Conservation (phyloP, 1,140 invertebrate genomes). For the Epicauta chinensis region DNA sequence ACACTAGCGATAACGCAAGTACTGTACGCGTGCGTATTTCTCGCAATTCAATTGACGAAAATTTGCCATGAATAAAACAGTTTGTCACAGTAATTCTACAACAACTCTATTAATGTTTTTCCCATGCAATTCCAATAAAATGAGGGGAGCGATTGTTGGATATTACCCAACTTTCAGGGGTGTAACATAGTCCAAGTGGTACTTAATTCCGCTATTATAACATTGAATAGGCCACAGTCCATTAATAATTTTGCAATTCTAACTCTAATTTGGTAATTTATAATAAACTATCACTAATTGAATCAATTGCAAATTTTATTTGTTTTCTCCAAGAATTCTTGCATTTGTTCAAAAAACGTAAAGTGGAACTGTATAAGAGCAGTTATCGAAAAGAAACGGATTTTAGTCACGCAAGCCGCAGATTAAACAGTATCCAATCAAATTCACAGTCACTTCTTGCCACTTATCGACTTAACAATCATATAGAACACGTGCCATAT, state of each 20-base stretch:
- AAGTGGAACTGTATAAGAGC: conserved; percentile 20
- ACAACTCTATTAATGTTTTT: too few species aligned
- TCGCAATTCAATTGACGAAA: too few species aligned
- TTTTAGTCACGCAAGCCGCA: conserved; percentile 18
- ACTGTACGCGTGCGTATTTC: too few species aligned
- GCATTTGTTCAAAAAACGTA: too few species aligned
- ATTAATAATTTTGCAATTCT: conserved; percentile 20
- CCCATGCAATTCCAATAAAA: too few species aligned
- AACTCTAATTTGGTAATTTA: conserved; percentile 11
- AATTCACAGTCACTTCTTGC: conserved; percentile 24
- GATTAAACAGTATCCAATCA: conserved; percentile 28
- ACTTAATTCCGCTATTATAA: conserved; percentile 25
- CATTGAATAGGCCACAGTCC: conserved; percentile 16
- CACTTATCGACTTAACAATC: conserved; percentile 20
- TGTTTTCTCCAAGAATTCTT: background rate
- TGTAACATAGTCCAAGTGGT: conserved; percentile 17
- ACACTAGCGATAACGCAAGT: too few species aligned
- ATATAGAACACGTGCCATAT: conserved; percentile 9
- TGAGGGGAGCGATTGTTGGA: background rate
- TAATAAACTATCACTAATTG: conserved; percentile 1
- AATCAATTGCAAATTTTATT: background rate
- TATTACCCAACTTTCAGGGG: conserved; percentile 8
- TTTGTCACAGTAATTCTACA: too few species aligned
- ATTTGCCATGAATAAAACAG: too few species aligned
- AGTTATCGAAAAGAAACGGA: background rate